Conservation (phyloP, 2,888 invertebrate genomes). For the Caenorhabditis plicata region DNA sequence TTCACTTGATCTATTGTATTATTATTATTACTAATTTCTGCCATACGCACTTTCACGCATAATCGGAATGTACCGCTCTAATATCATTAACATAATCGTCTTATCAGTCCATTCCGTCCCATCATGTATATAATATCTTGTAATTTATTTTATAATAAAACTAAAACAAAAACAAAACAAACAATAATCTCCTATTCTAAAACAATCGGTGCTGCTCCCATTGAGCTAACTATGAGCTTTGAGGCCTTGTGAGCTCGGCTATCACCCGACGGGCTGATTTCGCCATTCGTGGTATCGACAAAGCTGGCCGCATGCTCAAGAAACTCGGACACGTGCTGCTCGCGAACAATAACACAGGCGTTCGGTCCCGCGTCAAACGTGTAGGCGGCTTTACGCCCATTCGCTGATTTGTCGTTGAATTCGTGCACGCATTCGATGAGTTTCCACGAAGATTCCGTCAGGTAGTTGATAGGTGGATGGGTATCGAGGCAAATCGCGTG, state of each 20-base stretch:
- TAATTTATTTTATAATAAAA: no score
- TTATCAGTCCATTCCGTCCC: no score
- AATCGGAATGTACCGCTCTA: no score
- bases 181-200: neutral
- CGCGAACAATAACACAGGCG: slow-evolving; percentile 39
- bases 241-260: neutral
- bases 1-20: no score
- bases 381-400: slow-evolving; percentile 77
- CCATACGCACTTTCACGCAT: no score
- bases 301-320: neutral
- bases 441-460: slow-evolving; percentile 83
- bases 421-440: slow-evolving; percentile 80
- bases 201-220: neutral
- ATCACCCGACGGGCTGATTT: neutral
- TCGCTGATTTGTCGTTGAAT: slow-evolving; percentile 73
- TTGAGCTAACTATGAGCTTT: slow-evolving; percentile 12
- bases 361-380: slow-evolving; percentile 83
- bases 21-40: no score
- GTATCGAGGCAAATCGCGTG: slow-evolving; percentile 91
- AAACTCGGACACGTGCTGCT: slow-evolving; percentile 7
- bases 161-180: neutral
- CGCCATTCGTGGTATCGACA: neutral
- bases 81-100: no score
- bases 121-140: no score
- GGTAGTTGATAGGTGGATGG: slow-evolving; percentile 84